Evolutionary conservation across 2,888 invertebrate genomes (phyloP).

Genomic region (Lasioglossum oenotherae): DNA sequence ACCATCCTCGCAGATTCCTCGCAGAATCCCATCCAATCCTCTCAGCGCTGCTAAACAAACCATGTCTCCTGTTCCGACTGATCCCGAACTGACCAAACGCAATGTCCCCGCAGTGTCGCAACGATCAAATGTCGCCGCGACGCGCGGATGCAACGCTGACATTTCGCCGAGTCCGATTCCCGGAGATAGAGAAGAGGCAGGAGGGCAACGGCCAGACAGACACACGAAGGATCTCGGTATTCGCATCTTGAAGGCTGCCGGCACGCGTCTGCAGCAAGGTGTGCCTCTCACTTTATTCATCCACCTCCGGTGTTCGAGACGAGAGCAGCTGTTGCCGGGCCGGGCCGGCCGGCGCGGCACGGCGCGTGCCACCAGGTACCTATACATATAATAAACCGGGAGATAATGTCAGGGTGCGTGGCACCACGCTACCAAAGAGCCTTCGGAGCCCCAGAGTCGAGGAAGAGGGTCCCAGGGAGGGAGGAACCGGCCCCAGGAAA

Average conservation of each 20-base stretch:
- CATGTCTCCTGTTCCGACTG: neutral
- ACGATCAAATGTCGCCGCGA: neutral
- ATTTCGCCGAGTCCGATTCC: conserved; percentile 29
- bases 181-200: conserved; percentile 55
- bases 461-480: conserved; percentile 4
- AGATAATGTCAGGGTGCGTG: conserved; percentile 82
- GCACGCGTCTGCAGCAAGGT: conserved; percentile 81
- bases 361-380: conserved; percentile 84
- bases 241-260: conserved; percentile 78
- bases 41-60: neutral
- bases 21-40: neutral
- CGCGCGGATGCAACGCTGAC: neutral
- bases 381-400: conserved; percentile 76
- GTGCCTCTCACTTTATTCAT: conserved; percentile 77
- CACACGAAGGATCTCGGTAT: conserved; percentile 75
- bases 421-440: conserved; percentile 72
- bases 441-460: conserved; percentile 37
- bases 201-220: conserved; percentile 75
- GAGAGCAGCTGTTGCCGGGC: conserved; percentile 81
- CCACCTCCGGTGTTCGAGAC: conserved; percentile 72
- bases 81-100: neutral
- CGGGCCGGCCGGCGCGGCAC: conserved; percentile 72
- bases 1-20: neutral
- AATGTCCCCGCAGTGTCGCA: neutral
- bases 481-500: conserved; percentile 52